Evolutionary conservation across 2,888 invertebrate species (phyloP), one percentile per base, ranked within the genome.

Genomic region (Eilema caniola): DNA sequence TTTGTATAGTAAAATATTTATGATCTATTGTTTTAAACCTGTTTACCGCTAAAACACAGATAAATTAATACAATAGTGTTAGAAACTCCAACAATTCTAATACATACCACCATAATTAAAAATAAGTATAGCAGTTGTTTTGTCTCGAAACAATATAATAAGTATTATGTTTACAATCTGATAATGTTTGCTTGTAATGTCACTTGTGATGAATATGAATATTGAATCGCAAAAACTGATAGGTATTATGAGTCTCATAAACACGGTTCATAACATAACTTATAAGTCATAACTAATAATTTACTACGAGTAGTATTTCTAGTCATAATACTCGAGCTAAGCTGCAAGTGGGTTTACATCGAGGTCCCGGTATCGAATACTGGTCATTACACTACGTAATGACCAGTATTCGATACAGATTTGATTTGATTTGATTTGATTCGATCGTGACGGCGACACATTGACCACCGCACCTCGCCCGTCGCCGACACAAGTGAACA

Each of bases 11-110:
- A 28, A 57, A 66, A 24, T 31, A 66, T 57, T 66, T 66, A 66
- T 66, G 57, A 16, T 66, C 33, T 20, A 66, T 66, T 66, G 57
- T 66, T 37, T 61, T 16, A 37, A 57, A 28, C 41, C 16, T n/a
- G 66, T 66, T 59, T 57, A 65, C 65, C 20, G n/a, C 7, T 53
- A 53, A 53, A 53, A 53, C 10, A 53, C 10, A n/a, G 53, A 53
- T 47, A 47, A 47, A 53, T 53, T 53, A 53, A 53, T 53, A 53
- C 53, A 53, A 53, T 53, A 8, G n/a, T n/a, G 53, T 53, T 53
- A 8, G 53, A n/a, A 53, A 53, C n/a, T n/a, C 1, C 53, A 10
- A n/a, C n/a, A n/a, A n/a, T 10, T 53, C 16, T n/a, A 47, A 5
- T 47, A 3, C 53, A 53, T 53, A 53, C n/a, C 24, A 10, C 57